These are phyloP conservation scores for Centrocercus urophasianus DNA, from an alignment of 2,113 vertebrate species.

Conservation along the genomic window DNA sequence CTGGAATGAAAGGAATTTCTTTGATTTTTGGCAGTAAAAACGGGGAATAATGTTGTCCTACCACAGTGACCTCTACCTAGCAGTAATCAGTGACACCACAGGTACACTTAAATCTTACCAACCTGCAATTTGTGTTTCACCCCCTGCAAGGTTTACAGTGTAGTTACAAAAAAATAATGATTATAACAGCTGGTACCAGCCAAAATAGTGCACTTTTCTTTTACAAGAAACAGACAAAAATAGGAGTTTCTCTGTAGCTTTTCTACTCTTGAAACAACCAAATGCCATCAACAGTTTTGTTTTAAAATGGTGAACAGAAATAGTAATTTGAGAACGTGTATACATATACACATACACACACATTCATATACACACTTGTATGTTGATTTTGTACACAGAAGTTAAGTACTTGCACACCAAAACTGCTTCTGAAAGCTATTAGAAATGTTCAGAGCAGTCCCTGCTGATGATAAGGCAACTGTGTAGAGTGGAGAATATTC, in stretches of 20 bases:
- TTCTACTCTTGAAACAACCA: constrained; percentile 45
- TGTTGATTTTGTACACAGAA: constrained; percentile 17
- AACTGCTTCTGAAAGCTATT: not conserved
- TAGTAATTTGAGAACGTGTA: not conserved
- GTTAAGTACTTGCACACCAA: not conserved
- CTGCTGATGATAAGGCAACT: constrained; percentile 53
- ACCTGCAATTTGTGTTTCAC: not conserved
- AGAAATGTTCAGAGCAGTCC: not conserved
- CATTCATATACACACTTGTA: not conserved
- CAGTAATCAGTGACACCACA: not conserved
- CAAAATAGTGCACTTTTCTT: not conserved
- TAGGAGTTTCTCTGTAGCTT: not conserved
- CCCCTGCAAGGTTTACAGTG: not conserved
- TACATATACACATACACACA: not conserved
- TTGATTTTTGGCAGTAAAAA: not conserved
- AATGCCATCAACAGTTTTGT: constrained; percentile 46
- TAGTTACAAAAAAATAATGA: constrained; percentile 16
- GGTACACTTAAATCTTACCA: not conserved
- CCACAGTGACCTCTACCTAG: not conserved
- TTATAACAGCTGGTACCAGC: constrained; percentile 16
- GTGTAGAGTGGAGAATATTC: not conserved
- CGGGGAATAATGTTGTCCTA: not conserved
- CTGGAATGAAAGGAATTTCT: not conserved
- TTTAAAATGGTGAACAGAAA: constrained; percentile 32
- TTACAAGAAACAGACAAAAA: constrained; percentile 19